Conservation (phyloP, 2,113 vertebrate genomes). For the Alligator sinensis region DNA sequence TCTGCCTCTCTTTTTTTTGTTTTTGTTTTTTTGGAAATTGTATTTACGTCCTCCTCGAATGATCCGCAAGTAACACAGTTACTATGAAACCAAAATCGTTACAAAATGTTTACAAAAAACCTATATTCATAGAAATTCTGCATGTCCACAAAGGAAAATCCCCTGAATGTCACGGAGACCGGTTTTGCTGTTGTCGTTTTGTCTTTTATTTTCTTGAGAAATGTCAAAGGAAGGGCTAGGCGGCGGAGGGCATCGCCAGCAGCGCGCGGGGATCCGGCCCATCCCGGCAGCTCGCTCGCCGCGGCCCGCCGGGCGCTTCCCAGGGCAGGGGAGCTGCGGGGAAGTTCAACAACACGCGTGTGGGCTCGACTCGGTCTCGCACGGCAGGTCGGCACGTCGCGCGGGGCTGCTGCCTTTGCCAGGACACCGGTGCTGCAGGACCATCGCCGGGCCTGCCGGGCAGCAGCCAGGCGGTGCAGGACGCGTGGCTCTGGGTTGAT, state of each 20-base stretch:
- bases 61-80: slow-evolving; percentile 94
- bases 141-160: slow-evolving; percentile 93
- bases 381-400: rapidly evolving
- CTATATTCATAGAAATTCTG: slow-evolving; percentile 99
- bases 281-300: not conserved
- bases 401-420: not conserved
- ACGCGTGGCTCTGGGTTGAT: not conserved
- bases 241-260: not conserved
- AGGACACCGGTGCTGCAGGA: not conserved
- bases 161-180: slow-evolving; percentile 85
- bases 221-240: slow-evolving; percentile 32
- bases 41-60: slow-evolving; percentile 90
- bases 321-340: too few species aligned
- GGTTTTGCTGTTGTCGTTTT: not conserved
- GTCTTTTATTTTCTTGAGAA: slow-evolving; percentile 62
- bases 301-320: not conserved
- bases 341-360: rapidly evolving
- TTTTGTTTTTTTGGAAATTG: slow-evolving; percentile 79
- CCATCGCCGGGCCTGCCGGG: not conserved
- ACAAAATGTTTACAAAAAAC: slow-evolving; percentile 98
- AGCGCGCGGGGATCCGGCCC: not conserved
- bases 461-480: rapidly evolving
- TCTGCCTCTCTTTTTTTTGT: slow-evolving; percentile 76
- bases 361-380: not conserved
- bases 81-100: slow-evolving; percentile 96